These are phyloP conservation scores for Brevimyrus niger DNA, from an alignment of 2,113 vertebrate species.

Conservation along the genomic window DNA sequence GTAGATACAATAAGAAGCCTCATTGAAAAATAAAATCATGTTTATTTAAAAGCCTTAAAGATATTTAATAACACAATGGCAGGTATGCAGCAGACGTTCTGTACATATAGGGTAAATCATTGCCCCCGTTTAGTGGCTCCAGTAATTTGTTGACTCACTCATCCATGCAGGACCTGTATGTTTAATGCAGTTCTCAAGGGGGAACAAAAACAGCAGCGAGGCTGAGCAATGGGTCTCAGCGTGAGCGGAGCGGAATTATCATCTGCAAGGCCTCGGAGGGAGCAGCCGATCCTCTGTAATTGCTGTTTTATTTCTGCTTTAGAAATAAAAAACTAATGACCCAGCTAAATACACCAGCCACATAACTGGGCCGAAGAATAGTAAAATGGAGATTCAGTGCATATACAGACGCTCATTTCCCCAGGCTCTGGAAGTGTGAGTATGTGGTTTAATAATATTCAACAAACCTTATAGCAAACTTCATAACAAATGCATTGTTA, in stretches of 20 bases:
- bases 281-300: conserved; percentile 60
- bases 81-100: conserved; percentile 38
- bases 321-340: conserved; percentile 23
- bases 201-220: conserved; percentile 44
- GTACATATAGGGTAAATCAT: conserved; percentile 47
- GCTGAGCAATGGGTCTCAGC: conserved; percentile 50
- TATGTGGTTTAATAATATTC: neutral
- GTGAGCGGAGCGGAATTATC: conserved; percentile 40
- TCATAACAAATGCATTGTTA: conserved; percentile 16
- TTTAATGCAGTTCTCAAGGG: conserved; percentile 68
- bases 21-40: conserved; percentile 54
- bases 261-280: conserved; percentile 41
- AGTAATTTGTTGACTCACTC: conserved; percentile 75
- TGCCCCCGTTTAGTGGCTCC: conserved; percentile 60
- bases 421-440: conserved; percentile 4
- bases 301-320: conserved; percentile 43
- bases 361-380: conserved; percentile 31
- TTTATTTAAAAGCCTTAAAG: conserved; percentile 68
- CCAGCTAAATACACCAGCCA: conserved; percentile 35
- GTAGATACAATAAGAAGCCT: conserved; percentile 64
- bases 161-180: conserved; percentile 72
- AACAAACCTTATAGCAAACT: conserved; percentile 9
- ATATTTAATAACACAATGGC: conserved; percentile 58
- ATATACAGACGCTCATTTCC: neutral
- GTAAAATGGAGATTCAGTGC: conserved; percentile 15